Base-by-base conservation (phyloP, 2,797 vertebrate genomes). In the Chiloscyllium punctatum region DNA sequence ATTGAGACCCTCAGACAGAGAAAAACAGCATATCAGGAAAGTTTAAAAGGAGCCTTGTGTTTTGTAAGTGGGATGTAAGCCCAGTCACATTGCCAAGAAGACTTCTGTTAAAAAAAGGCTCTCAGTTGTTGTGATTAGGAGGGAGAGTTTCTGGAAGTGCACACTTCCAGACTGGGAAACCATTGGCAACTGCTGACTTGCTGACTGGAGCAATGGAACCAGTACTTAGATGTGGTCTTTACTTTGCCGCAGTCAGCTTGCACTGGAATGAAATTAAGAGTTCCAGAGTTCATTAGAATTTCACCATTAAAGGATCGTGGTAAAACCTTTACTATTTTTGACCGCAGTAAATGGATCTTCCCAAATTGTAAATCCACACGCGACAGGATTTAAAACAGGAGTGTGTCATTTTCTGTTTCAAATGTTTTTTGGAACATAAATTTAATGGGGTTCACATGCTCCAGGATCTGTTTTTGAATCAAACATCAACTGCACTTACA, bases 1-100 rank as follows among this genome's bases (percentile, higher is more conserved):
- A 94, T 95, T 90, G 37, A 91, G 92, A 62, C 72, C 90, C 88
- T 94, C 96, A 95, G 94, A 95, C 94, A 53, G 94, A 77, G 71
- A 51, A 95, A 74, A 95, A 77, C 94, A 53, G 94, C 42, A 77
- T 95, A 72, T 94, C 23, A 11, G 69, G 71, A 95, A 71, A 95
- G 72, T 95, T 72, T 21, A 74, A 95, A 95, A 77, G 71, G 94
- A 95, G 94, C 71, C 51, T 71, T 95, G 94, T 95, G 94, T 95
- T 95, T 95, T 15, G 71, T 51, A 74, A 95, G 71, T 95, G 94
- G 94, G 94, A 95, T 48, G 42, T 72, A 95, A 95, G 71, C 94
- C 94, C 94, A 95, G 48, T 51, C 69, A 53, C 13, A 77, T 95
- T 95, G 48, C 94, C 94, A 95, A 95, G 71, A 77, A 95, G 68